phyloP scores from a whole-genome alignment of 2,888 invertebrate species.

The Thera obeliscata region DNA sequence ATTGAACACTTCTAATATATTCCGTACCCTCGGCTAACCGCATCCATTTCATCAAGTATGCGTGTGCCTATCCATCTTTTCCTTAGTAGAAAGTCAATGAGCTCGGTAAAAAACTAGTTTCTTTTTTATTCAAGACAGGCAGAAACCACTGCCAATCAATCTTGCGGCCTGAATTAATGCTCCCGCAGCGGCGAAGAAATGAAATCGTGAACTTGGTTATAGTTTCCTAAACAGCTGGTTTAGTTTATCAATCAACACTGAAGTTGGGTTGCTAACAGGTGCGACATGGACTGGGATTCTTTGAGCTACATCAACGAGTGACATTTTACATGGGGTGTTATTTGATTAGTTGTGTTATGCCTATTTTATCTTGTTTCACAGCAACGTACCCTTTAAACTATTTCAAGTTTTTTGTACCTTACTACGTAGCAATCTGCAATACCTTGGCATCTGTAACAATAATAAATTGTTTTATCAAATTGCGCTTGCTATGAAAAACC shows the following conservation, averaged over 20 bases:
- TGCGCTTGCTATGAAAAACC: too few species aligned
- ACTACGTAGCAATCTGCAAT: too few species aligned
- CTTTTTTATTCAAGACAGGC: slow-evolving; percentile 43
- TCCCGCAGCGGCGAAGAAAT: slow-evolving; percentile 35
- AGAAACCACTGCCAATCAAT: slow-evolving; percentile 43
- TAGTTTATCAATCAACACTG: background rate
- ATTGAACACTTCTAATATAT: background rate
- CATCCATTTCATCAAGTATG: slow-evolving; percentile 20
- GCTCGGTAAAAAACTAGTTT: slow-evolving; percentile 42
- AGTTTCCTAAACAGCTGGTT: slow-evolving; percentile 19
- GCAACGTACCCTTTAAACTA: too few species aligned
- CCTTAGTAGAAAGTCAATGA: slow-evolving; percentile 49
- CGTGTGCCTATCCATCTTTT: slow-evolving; percentile 41
- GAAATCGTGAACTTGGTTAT: slow-evolving; percentile 37
- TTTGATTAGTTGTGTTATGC: too few species aligned
- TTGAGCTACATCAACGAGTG: too few species aligned
- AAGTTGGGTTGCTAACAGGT: background rate
- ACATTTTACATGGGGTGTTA: too few species aligned
- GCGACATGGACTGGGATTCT: too few species aligned
- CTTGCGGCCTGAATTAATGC: slow-evolving; percentile 44
- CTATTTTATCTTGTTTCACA: too few species aligned
- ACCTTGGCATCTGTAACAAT: too few species aligned
- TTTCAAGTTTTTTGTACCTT: too few species aligned
- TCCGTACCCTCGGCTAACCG: background rate
- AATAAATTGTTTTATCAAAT: too few species aligned